Evolutionary conservation across 2,113 vertebrate species (phyloP), one percentile per base, ranked within the genome.

Genomic region (Polyodon spathula): DNA sequence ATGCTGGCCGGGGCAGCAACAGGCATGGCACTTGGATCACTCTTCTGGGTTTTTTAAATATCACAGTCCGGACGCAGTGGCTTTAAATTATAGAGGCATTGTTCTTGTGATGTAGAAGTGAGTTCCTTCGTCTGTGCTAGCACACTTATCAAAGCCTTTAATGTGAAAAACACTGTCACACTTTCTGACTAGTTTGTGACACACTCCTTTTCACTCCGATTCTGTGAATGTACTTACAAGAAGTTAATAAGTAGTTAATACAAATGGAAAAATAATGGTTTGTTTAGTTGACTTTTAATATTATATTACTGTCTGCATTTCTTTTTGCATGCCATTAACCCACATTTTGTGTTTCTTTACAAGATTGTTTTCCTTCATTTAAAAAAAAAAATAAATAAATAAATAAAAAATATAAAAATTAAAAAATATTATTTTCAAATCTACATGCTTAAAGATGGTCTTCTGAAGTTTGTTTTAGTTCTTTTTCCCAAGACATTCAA

Each of bases 1-100:
- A 92, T 98, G 90, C 84, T 97, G 2, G 90, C 94, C 4, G 94
- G 95, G 66, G 95, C 95, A 7, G 94, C 91, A 0, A 98, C 93
- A 0, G 95, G 94, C 71, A 86, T 98, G 88, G 93, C 94, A 27
- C 75, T 97, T 2, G 94, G 94, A 17, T 98, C 95, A 3, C 82
- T 97, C 51, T 97, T 97, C 70, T 94, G 92, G 66, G 92, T 95
- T 68, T 97, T 98, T 74, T 97, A 93, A 78, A 54, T 52, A 66
- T 66, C 59, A 55, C 38, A 14, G 10, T 63, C 52, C 54, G 50
- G 14, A 38, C 38, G 3, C 44, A 6, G 52, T 17, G 59, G 62
- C 65, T 61, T 46, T 40, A 61, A 53, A 60, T 56, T 56, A 14
- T n/a, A 6, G 9, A 50, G 48, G 48, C 48, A 6, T 10, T 14